phyloP scores from a whole-genome alignment of 2,797 vertebrate species.

The Nannoperca obscura region DNA sequence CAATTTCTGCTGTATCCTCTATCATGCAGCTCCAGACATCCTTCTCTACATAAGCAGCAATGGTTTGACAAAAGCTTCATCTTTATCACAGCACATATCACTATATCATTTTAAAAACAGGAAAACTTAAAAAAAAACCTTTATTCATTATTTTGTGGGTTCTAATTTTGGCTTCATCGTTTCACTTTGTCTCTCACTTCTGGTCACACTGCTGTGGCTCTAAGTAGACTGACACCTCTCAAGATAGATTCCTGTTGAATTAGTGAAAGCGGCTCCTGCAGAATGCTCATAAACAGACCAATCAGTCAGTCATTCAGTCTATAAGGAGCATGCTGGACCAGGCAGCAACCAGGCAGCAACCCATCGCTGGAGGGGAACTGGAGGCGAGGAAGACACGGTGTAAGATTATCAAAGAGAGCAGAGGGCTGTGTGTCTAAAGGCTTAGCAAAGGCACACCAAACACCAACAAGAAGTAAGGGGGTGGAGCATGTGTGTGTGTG shows the following conservation, averaged over 20 bases:
- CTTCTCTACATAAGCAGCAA: background rate
- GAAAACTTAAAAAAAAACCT: background rate
- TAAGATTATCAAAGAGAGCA: conserved; percentile 71
- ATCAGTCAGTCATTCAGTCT: conserved; percentile 55
- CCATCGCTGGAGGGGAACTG: conserved; percentile 50
- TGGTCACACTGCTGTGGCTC: background rate
- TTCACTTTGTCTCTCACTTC: background rate
- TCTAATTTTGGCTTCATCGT: background rate
- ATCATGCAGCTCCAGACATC: conserved; percentile 22
- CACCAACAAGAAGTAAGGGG: conserved; percentile 37
- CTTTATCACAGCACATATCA: background rate
- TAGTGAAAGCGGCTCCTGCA: conserved; percentile 19
- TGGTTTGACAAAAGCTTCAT: background rate
- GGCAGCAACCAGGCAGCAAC: conserved; percentile 46
- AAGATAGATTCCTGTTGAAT: conserved; percentile 34
- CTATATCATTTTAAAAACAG: background rate
- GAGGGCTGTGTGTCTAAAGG: conserved; percentile 67
- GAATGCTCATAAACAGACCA: conserved; percentile 42
- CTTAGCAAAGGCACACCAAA: conserved; percentile 57
- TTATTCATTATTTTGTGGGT: background rate
- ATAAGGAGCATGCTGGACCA: conserved; percentile 60
- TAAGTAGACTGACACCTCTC: conserved; percentile 20
- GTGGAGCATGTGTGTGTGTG: background rate
- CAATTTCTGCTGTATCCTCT: conserved; percentile 19
- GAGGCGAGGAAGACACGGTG: conserved; percentile 62